Evolutionary conservation across 2,888 invertebrate genomes (phyloP), one percentile per base, ranked within the genome.

Genomic region (Adelphocoris suturalis): DNA sequence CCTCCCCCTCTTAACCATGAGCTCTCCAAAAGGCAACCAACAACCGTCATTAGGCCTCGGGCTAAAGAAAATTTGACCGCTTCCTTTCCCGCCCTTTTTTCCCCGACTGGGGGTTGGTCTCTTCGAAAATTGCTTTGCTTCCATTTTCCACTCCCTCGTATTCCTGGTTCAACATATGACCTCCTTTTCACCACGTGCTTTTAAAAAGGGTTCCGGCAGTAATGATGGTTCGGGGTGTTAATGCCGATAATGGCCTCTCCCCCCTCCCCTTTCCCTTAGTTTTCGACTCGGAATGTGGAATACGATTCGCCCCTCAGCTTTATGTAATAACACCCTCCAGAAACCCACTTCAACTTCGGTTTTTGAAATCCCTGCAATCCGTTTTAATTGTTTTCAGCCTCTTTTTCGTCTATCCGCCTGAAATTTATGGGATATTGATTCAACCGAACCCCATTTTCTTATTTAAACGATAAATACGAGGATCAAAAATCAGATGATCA

Each of bases 171-270:
- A 11, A 68, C 16, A 68, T 19, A 68, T 68, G 68, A 68, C 68
- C 68, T 78, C 78, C n/a, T 47, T 46, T 78, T 78, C 78, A n/a
- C 37, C 78, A 78, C 19, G 37, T 78, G 78, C 78, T 78, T 78
- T 78, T 78, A 28, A 78, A 78, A 78, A 37, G 37, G n/a, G 46
- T 16, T 47, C 47, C 47, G 46, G 46, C 78, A 46, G 16, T 78
- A 78, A 78, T 78, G 78, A 78, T 47, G 78, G 78, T 78, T 78
- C 78, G 78, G 78, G n/a, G 46, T 78, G 78, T 78, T 78, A 78
- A 78, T 78, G 78, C 78, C 78, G 78, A 46, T 78, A 78, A 78
- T 78, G 78, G 78, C 46, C 47, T 3, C 78, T 37, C 78, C 46
- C 19, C 16, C 13, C 78, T 12, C 23, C 27, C 23, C 23, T 12